Percentiles rank a stretch among this genome's conserved stretches.
Evolutionary conservation across 2,888 invertebrate species (phyloP).

Genomic region (Drosophila paracracens): DNA sequence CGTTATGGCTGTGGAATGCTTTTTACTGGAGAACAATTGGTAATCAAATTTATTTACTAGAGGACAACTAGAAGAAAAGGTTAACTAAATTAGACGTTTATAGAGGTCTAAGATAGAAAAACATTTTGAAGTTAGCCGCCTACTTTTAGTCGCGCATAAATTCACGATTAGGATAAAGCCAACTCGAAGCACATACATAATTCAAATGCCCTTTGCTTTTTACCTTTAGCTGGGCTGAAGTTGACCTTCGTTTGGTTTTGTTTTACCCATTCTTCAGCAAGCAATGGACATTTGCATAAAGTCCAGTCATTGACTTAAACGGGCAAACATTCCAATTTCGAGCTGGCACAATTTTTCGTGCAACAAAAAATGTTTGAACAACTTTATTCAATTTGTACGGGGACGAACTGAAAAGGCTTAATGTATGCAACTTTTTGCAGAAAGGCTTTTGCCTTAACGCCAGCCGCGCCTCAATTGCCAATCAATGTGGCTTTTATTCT

Average conservation of each 20-base stretch:
- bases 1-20: background rate
- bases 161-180: constrained; percentile 34
- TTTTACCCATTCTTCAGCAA: constrained; percentile 17
- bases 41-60: constrained; percentile 38
- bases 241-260: constrained; percentile 24
- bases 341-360: constrained; percentile 28
- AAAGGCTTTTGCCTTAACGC: constrained; percentile 33
- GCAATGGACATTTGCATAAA: constrained; percentile 66
- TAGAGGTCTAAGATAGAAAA: constrained; percentile 7
- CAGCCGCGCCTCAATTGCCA: constrained; percentile 64
- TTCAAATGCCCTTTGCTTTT: constrained; percentile 44
- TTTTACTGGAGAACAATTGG: background rate
- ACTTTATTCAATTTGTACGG: constrained; percentile 58
- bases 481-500: constrained; percentile 70
- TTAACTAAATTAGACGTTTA: constrained; percentile 20
- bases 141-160: constrained; percentile 55
- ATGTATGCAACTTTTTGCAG: constrained; percentile 60
- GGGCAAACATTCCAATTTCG: constrained; percentile 66
- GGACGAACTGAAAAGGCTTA: constrained; percentile 60
- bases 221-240: constrained; percentile 18
- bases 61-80: constrained; percentile 22
- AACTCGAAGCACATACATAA: constrained; percentile 55
- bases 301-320: constrained; percentile 71
- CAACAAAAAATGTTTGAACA: constrained; percentile 27
- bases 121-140: constrained; percentile 41